Evolutionary conservation across 2,797 vertebrate genomes (phyloP).

Genomic region (Microctenopoma lineatum): DNA sequence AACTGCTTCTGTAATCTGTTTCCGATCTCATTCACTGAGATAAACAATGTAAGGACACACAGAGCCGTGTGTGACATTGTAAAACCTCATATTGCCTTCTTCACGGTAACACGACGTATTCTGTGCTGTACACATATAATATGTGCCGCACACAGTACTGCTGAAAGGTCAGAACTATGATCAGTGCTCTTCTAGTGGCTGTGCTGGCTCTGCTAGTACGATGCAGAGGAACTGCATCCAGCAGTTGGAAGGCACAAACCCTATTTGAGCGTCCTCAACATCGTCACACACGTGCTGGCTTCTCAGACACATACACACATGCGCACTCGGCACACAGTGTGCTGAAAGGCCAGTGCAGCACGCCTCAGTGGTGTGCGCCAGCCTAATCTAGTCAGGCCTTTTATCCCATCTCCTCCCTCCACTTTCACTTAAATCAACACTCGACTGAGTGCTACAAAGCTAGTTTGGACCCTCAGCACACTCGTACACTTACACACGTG

Average conservation of each 20-base stretch:
- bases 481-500: conserved; percentile 19
- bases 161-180: conserved; percentile 49
- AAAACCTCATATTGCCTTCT: conserved; percentile 23
- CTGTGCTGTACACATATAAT: conserved; percentile 27
- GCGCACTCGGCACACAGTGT: conserved; percentile 31
- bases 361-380: conserved; percentile 76
- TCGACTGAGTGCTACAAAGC: conserved; percentile 68
- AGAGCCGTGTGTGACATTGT: conserved; percentile 9
- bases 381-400: conserved; percentile 78
- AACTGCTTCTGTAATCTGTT: conserved; percentile 43
- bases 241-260: conserved; percentile 40
- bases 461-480: conserved; percentile 64
- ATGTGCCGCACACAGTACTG: conserved; percentile 35
- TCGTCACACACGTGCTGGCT: conserved; percentile 30
- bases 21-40: conserved; percentile 26
- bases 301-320: conserved; percentile 22
- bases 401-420: conserved; percentile 77
- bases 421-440: conserved; percentile 80
- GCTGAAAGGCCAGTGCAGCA: conserved; percentile 68
- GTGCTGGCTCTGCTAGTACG: conserved; percentile 49
- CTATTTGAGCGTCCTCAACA: conserved; percentile 20
- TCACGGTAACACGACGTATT: not conserved
- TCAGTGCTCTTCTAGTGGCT: conserved; percentile 42
- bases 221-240: conserved; percentile 51
- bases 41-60: conserved; percentile 23